A percentile compares a stretch with the other conserved stretches of the same genome.
These are phyloP conservation scores for Harpalus rufipes DNA, from an alignment of 2,888 invertebrate species.

Conservation along the genomic window DNA sequence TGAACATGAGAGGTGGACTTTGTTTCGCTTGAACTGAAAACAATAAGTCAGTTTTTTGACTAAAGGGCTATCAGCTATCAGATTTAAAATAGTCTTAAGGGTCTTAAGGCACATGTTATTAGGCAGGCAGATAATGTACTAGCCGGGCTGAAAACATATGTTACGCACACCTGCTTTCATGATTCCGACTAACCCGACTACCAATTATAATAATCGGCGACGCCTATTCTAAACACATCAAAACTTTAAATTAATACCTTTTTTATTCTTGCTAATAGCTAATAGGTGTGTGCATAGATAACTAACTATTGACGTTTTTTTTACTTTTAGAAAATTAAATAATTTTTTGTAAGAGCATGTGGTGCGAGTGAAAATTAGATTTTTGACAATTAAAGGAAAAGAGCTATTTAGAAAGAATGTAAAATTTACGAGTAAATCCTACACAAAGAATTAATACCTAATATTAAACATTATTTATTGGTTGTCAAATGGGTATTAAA, in stretches of 20 bases:
- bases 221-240: slow-evolving; percentile 57
- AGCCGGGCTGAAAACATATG: slow-evolving; percentile 44
- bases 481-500: neutral
- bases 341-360: slow-evolving; percentile 18
- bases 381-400: slow-evolving; percentile 7
- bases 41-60: neutral
- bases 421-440: neutral
- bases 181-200: slow-evolving; percentile 52
- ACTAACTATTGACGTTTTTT: slow-evolving; percentile 35
- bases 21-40: neutral
- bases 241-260: slow-evolving; percentile 58
- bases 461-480: neutral
- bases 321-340: slow-evolving; percentile 31
- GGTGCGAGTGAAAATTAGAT: slow-evolving; percentile 31
- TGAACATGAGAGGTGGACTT: neutral
- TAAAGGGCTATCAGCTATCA: slow-evolving; percentile 26
- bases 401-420: neutral
- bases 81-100: slow-evolving; percentile 39
- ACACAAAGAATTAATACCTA: neutral
- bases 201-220: slow-evolving; percentile 58
- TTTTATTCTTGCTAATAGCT: slow-evolving; percentile 53
- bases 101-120: slow-evolving; percentile 50
- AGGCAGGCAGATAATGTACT: slow-evolving; percentile 20
- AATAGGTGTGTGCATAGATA: slow-evolving; percentile 51
- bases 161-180: slow-evolving; percentile 47